These are phyloP conservation scores for Pocota personata DNA, from an alignment of 2,888 invertebrate genomes.

Conservation along the genomic window DNA sequence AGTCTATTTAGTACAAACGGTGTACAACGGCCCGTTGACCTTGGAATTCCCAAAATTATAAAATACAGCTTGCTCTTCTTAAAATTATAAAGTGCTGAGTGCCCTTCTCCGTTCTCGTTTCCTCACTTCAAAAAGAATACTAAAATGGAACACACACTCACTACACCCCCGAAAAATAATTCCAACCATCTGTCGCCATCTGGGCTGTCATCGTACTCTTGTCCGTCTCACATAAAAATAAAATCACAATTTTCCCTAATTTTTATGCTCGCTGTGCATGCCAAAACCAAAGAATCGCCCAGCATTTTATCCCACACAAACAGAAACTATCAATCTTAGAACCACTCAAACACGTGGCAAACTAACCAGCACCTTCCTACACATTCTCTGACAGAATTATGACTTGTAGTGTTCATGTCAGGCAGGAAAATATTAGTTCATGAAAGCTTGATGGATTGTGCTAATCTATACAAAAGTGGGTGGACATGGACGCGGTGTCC, in stretches of 20 bases:
- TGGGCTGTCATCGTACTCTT: neutral
- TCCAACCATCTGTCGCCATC: neutral
- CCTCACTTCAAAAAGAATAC: neutral
- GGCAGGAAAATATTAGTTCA: neutral
- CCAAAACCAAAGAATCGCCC: neutral
- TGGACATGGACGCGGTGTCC: neutral
- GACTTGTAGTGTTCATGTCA: slow-evolving; percentile 2
- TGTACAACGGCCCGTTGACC: neutral
- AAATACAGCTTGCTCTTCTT: neutral
- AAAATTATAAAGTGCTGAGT: neutral
- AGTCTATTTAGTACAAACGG: neutral
- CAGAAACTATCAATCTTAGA: slow-evolving; percentile 24
- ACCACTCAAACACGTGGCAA: slow-evolving; percentile 28
- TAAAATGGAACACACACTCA: neutral
- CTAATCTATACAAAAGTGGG: neutral
- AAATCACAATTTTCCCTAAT: neutral
- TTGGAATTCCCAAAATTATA: neutral
- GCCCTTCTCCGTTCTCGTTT: neutral
- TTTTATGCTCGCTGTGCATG: neutral
- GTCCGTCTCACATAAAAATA: neutral
- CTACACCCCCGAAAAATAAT: neutral
- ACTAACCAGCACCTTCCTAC: slow-evolving; percentile 9
- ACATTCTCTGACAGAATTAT: slow-evolving; percentile 7
- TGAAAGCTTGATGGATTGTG: slow-evolving; percentile 16
- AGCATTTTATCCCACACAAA: neutral